A percentile compares a stretch with the other conserved stretches of the same genome.
Evolutionary conservation across 2,888 invertebrate species (phyloP).

Genomic region (Aleiodes testaceus): DNA sequence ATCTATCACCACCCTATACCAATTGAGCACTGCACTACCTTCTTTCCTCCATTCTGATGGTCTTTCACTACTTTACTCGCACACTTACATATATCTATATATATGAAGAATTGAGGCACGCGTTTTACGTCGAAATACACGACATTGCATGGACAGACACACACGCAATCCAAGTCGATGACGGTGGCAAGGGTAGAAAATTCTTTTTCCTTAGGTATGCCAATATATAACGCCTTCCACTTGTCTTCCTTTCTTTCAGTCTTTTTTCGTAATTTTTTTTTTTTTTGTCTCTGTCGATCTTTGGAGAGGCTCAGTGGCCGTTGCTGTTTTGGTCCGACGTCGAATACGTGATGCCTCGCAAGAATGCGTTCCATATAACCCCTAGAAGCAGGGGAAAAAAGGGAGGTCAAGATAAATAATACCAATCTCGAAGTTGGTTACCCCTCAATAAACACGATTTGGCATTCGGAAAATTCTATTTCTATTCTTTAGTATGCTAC

Average conservation of each 20-base stretch:
- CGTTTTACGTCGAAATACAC: constrained; percentile 42
- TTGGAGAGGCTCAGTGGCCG: constrained; percentile 46
- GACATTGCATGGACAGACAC: constrained; percentile 13
- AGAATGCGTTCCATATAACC: constrained; percentile 63
- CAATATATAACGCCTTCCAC: constrained; percentile 69
- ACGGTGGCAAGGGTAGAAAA: constrained; percentile 62
- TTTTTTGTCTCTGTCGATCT: not conserved
- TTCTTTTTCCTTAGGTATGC: constrained; percentile 72
- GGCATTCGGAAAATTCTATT: constrained; percentile 21
- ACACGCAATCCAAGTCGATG: constrained; percentile 40
- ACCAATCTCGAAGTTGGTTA: constrained; percentile 52
- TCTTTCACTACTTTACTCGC: constrained; percentile 42
- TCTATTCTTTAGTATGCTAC: constrained; percentile 24
- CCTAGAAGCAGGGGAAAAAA: constrained; percentile 39
- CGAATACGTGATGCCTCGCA: constrained; percentile 69
- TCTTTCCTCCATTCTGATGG: constrained; percentile 35
- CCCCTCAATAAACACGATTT: constrained; percentile 32
- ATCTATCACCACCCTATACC: constrained; percentile 67
- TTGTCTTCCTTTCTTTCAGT: constrained; percentile 42
- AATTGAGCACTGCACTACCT: constrained; percentile 64
- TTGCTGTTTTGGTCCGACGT: constrained; percentile 34
- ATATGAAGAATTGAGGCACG: constrained; percentile 54
- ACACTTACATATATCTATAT: constrained; percentile 59
- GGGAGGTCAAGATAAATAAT: constrained; percentile 66
- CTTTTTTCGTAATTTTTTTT: constrained; percentile 20